Evolutionary conservation across 2,888 invertebrate genomes (phyloP).

Genomic region (Aplocera efformata): DNA sequence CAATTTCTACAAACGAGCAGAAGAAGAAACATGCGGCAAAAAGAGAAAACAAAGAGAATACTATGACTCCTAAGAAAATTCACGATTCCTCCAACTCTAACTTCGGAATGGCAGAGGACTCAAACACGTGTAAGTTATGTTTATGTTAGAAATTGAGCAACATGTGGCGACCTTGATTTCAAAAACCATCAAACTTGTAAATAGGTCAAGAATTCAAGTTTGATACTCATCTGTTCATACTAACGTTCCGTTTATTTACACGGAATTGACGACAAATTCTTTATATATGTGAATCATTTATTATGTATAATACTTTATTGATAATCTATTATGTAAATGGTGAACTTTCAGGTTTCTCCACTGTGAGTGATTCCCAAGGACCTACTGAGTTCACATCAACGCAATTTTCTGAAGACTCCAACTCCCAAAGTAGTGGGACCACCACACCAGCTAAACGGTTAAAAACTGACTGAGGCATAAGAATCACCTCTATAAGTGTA

Average conservation of each 20-base stretch:
- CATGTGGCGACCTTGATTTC: no score
- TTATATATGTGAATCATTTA: no score
- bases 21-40: slow-evolving; percentile 85
- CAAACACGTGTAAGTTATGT: slow-evolving; percentile 89
- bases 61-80: slow-evolving; percentile 82
- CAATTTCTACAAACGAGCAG: slow-evolving; percentile 89
- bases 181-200: slow-evolving; percentile 2
- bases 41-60: slow-evolving; percentile 90
- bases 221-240: no score
- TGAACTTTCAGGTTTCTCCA: slow-evolving; percentile 87
- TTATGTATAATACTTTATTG: no score
- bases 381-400: slow-evolving; percentile 92
- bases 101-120: slow-evolving; percentile 93
- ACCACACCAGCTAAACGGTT: slow-evolving; percentile 85
- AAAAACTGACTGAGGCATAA: slow-evolving; percentile 84
- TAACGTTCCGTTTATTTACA: no score
- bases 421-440: slow-evolving; percentile 92
- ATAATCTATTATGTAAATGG: no score
- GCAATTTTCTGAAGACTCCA: slow-evolving; percentile 94
- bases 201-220: slow-evolving; percentile 33
- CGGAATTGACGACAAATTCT: no score
- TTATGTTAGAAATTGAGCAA: slow-evolving; percentile 1
- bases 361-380: slow-evolving; percentile 94
- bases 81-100: slow-evolving; percentile 89
- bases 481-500: slow-evolving; percentile 20